A percentile compares a stretch with the other conserved stretches of the same genome.
These are phyloP conservation scores for Staurois parvus DNA, from an alignment of 2,797 vertebrate species.

Conservation along the genomic window DNA sequence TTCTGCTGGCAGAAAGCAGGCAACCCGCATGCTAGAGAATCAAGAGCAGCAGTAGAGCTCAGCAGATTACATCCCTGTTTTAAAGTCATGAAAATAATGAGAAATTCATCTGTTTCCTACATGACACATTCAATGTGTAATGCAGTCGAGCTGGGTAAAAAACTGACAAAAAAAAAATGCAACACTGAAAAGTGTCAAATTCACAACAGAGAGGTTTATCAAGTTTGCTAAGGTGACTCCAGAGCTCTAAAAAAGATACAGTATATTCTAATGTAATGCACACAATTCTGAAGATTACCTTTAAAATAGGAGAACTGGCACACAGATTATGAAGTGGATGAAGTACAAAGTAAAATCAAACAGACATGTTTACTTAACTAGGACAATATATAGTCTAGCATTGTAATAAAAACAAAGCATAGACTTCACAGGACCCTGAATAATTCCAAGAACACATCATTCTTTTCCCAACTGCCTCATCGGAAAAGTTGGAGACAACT, in stretches of 20 bases:
- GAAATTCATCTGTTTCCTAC: slow-evolving; percentile 4
- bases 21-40: neutral
- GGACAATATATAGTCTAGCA: no score
- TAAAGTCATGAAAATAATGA: slow-evolving; percentile 41
- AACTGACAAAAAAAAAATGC: neutral
- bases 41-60: slow-evolving; percentile 1
- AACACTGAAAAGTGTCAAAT: neutral
- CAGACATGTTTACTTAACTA: no score
- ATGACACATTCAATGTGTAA: neutral
- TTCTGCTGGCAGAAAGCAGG: slow-evolving; percentile 25
- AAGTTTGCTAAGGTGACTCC: neutral
- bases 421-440: no score
- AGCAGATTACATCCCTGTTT: slow-evolving; percentile 18
- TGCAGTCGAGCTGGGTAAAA: neutral
- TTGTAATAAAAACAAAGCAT: no score
- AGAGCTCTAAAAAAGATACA: neutral
- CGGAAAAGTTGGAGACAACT: no score
- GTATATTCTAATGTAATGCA: neutral
- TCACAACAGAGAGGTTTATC: neutral
- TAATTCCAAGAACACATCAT: no score
- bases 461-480: no score
- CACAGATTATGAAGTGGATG: neutral
- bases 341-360: neutral
- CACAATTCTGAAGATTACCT: neutral
- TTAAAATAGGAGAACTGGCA: neutral